Evolutionary conservation across 2,113 vertebrate genomes (phyloP).

Genomic region (Phrynosoma platyrhinos): DNA sequence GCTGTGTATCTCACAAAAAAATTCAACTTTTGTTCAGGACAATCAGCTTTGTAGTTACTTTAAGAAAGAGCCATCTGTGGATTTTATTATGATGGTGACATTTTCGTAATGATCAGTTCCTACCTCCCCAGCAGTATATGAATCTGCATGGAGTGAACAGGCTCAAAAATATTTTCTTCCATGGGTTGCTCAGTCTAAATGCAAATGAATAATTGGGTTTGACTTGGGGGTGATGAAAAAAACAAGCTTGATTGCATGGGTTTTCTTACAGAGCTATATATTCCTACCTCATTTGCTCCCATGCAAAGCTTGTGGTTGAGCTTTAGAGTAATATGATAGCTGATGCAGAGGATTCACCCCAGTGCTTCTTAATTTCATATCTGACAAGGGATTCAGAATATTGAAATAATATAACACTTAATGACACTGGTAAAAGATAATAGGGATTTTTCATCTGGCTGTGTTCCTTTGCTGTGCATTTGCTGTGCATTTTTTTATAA

Average conservation of each 20-base stretch:
- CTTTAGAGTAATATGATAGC: conserved; percentile 16
- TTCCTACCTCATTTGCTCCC: background rate
- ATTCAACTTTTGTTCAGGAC: background rate
- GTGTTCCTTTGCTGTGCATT: conserved; percentile 8
- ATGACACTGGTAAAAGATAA: background rate
- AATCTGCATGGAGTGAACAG: background rate
- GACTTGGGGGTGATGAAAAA: conserved; percentile 24
- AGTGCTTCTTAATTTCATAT: conserved; percentile 34
- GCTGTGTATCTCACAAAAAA: background rate
- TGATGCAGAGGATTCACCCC: conserved; percentile 25
- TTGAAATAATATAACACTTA: conserved; percentile 12
- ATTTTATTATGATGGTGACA: background rate
- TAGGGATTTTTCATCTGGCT: conserved; percentile 4
- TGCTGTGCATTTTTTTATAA: conserved; percentile 13
- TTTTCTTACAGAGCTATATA: conserved; percentile 15
- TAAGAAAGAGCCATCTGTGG: background rate
- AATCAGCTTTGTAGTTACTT: background rate
- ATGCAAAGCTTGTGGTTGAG: conserved; percentile 9
- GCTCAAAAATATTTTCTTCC: conserved; percentile 21
- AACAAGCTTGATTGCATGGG: conserved; percentile 18
- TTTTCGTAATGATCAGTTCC: background rate
- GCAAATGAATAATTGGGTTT: conserved; percentile 39
- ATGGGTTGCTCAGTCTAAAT: conserved; percentile 17
- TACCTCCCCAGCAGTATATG: background rate
- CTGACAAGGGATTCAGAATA: background rate